A percentile compares a stretch with the other conserved stretches of the same genome.
These are phyloP conservation scores for Stomorhina lunata DNA, from an alignment of 2,888 invertebrate species.

Conservation along the genomic window DNA sequence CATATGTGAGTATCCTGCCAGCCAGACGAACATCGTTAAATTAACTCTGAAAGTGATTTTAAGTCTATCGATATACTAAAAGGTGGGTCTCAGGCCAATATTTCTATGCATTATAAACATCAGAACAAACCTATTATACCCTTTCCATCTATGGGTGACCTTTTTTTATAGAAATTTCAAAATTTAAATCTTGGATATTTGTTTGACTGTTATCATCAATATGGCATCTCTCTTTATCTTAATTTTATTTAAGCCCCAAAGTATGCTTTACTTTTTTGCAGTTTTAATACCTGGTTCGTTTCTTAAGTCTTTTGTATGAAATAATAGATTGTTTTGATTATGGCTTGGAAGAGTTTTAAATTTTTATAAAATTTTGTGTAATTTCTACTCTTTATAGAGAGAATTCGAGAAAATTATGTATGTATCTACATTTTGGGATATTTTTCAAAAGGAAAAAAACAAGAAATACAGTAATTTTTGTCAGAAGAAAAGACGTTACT, in stretches of 20 bases:
- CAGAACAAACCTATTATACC: too few relatives aligned
- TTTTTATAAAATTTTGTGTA: too few relatives aligned
- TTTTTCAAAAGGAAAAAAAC: background rate
- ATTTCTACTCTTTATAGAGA: background rate
- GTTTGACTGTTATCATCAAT: background rate
- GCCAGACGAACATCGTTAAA: too few relatives aligned
- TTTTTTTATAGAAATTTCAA: too few relatives aligned
- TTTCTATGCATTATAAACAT: too few relatives aligned
- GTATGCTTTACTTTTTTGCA: slow-evolving; percentile 14
- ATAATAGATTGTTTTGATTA: too few relatives aligned
- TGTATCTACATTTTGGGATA: background rate
- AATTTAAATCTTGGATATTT: background rate
- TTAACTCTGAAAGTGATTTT: too few relatives aligned
- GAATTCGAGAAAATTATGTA: background rate
- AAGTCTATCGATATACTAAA: too few relatives aligned
- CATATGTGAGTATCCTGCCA: too few relatives aligned
- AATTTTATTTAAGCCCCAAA: background rate
- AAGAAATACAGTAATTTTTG: background rate
- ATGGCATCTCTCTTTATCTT: background rate
- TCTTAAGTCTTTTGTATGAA: slow-evolving; percentile 60
- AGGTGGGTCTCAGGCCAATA: too few relatives aligned
- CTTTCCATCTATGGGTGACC: too few relatives aligned
- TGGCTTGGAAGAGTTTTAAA: background rate
- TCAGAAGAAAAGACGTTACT: background rate
- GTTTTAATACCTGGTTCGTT: background rate